Evolutionary conservation across 2,888 invertebrate genomes (phyloP).

Genomic region (Leptinotarsa haldemani): DNA sequence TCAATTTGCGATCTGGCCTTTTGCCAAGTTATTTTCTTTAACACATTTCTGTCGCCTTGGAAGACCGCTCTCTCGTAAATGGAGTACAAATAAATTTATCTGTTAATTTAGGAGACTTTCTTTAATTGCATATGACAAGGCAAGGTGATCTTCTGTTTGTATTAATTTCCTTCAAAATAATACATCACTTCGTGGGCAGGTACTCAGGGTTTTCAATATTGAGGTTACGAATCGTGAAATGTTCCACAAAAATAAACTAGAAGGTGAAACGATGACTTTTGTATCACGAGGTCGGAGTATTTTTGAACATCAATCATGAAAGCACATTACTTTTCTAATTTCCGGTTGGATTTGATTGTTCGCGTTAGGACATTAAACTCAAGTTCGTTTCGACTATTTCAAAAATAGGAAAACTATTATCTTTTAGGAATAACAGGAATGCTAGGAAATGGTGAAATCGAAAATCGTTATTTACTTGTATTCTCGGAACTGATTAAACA

Average conservation of each 20-base stretch:
- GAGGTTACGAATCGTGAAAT: conserved; percentile 7
- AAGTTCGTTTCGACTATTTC: background rate
- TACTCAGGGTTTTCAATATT: conserved; percentile 12
- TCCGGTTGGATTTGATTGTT: background rate
- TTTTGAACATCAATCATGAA: background rate
- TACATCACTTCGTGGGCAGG: background rate
- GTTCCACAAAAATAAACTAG: conserved; percentile 2
- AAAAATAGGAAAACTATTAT: background rate
- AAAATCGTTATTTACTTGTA: background rate
- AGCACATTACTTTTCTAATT: conserved; percentile 1
- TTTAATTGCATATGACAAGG: background rate
- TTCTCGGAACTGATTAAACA: background rate
- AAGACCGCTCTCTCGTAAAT: background rate
- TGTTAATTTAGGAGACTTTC: background rate
- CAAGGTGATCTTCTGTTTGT: conserved; percentile 15
- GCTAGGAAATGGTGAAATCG: background rate
- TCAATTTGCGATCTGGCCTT: background rate
- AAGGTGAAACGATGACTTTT: conserved; percentile 5
- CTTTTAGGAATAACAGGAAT: background rate
- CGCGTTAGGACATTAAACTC: background rate
- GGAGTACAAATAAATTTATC: background rate
- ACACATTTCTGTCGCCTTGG: background rate
- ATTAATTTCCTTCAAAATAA: background rate
- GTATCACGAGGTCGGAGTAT: background rate
- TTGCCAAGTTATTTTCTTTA: background rate